Percentiles rank a stretch among this genome's conserved stretches.
phyloP scores from a whole-genome alignment of 2,113 vertebrate species.

The Callithrix jacchus region DNA sequence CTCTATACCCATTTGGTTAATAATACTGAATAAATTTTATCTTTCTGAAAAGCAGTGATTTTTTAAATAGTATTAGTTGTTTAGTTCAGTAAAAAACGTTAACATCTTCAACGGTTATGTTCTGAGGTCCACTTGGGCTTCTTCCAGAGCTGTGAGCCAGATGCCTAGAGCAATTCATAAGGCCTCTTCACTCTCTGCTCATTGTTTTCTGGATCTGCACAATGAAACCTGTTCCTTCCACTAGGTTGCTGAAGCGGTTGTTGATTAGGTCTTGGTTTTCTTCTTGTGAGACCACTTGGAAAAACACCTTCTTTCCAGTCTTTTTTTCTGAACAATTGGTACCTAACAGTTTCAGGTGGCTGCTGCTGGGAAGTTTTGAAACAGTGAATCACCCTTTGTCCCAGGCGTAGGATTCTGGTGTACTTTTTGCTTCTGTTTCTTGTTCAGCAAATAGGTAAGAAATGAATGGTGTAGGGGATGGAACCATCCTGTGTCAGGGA shows the following conservation, averaged over 20 bases:
- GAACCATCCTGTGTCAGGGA: neutral
- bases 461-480: fast-evolving
- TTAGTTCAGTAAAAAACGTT: neutral
- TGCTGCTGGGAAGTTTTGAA: neutral
- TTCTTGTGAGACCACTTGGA: neutral
- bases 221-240: neutral
- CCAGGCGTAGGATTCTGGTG: neutral
- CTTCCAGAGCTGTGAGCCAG: neutral
- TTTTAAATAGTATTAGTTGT: neutral
- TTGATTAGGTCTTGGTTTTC: neutral
- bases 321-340: neutral
- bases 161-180: fast-evolving
- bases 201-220: neutral
- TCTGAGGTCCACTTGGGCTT: no score
- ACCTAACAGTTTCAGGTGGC: neutral
- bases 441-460: neutral
- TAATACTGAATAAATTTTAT: neutral
- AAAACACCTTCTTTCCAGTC: neutral
- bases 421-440: neutral
- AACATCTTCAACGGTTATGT: no score
- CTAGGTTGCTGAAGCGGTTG: neutral
- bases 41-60: neutral
- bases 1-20: neutral
- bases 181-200: neutral
- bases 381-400: neutral